Conservation (phyloP, 2,113 vertebrate genomes). For the Vidua macroura region DNA sequence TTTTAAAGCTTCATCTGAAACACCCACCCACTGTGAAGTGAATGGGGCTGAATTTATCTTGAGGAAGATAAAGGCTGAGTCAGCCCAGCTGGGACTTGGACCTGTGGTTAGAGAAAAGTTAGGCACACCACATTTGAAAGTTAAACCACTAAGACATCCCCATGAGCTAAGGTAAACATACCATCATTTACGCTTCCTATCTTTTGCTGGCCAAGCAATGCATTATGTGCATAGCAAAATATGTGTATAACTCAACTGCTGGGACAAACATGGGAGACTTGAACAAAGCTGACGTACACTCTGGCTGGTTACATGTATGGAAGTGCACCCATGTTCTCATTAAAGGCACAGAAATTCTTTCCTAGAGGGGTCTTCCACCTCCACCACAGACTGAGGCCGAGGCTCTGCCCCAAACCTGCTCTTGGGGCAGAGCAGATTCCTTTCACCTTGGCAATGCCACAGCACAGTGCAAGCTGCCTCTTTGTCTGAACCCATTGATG, state of each 20-base stretch:
- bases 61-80: constrained; percentile 59
- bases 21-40: constrained; percentile 50
- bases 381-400: neutral
- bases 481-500: neutral
- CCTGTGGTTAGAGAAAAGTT: constrained; percentile 39
- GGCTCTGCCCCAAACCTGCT: neutral
- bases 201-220: constrained; percentile 40
- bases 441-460: neutral
- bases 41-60: constrained; percentile 53
- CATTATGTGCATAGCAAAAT: constrained; percentile 46
- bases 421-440: neutral
- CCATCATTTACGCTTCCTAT: constrained; percentile 47
- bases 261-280: neutral
- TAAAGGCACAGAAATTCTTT: neutral
- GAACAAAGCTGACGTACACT: neutral
- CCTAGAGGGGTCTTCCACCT: neutral
- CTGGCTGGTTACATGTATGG: neutral
- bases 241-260: neutral
- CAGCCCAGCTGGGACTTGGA: constrained; percentile 42
- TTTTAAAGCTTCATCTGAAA: constrained; percentile 44
- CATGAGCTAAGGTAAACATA: constrained; percentile 55
- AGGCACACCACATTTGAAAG: constrained; percentile 51
- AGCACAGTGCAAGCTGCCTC: neutral
- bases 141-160: constrained; percentile 53
- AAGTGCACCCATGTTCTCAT: neutral